A percentile compares a stretch with the other conserved stretches of the same genome.
Conservation (phyloP, 2,888 invertebrate genomes). For the Helicoverpa assulta region DNA sequence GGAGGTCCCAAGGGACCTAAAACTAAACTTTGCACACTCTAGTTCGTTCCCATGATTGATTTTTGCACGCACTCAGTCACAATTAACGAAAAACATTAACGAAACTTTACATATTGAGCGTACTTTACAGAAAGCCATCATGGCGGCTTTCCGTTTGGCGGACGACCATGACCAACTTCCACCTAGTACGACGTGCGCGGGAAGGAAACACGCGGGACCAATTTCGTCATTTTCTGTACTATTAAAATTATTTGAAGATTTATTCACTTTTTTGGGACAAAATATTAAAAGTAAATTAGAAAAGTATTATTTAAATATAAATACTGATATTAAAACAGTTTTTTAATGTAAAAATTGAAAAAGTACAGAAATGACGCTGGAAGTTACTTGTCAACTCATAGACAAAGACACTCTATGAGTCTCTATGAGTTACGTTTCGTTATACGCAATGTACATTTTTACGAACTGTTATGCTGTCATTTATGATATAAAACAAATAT, state of each 20-base stretch:
- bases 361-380: conserved; percentile 62
- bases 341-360: conserved; percentile 35
- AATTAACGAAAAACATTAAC: conserved; percentile 93
- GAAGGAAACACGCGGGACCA: conserved; percentile 91
- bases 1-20: conserved; percentile 93
- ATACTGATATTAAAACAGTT: conserved; percentile 5
- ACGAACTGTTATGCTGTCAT: background rate
- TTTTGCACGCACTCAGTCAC: conserved; percentile 94
- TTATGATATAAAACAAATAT: background rate
- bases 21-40: conserved; percentile 92
- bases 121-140: conserved; percentile 95
- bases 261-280: background rate
- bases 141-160: conserved; percentile 93
- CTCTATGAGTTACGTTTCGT: conserved; percentile 54
- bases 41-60: conserved; percentile 94
- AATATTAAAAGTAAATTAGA: conserved; percentile 12
- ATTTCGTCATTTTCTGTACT: conserved; percentile 72
- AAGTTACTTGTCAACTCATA: conserved; percentile 63
- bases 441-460: conserved; percentile 32
- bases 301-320: conserved; percentile 15
- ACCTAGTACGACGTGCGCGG: conserved; percentile 93
- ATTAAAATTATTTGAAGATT: conserved; percentile 37
- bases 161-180: conserved; percentile 92
- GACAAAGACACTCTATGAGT: conserved; percentile 49
- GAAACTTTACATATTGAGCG: conserved; percentile 93